Percentiles rank a stretch among this genome's conserved stretches.
phyloP scores from a whole-genome alignment of 2,113 vertebrate species.

The Callipepla californica region DNA sequence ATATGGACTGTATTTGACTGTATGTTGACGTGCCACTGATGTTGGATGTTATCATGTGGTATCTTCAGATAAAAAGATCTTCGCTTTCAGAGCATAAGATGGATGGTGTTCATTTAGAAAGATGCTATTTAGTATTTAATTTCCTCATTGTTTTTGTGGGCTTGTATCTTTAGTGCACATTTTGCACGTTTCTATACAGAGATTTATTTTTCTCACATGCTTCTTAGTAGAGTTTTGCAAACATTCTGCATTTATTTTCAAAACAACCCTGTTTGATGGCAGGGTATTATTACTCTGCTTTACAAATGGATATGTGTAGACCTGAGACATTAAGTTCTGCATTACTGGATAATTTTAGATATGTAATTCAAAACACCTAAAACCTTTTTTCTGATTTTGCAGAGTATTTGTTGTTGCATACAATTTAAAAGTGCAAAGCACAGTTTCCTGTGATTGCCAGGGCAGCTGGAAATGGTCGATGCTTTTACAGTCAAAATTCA shows the following conservation, averaged over 20 bases:
- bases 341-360: slow-evolving; percentile 7
- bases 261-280: background rate
- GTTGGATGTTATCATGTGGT: background rate
- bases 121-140: background rate
- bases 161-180: background rate
- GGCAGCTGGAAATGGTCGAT: background rate
- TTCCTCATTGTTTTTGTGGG: background rate
- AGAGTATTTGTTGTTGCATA: background rate
- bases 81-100: background rate
- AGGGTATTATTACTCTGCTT: slow-evolving; percentile 19
- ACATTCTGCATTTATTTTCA: slow-evolving; percentile 14
- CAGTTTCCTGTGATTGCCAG: background rate
- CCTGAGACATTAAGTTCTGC: background rate
- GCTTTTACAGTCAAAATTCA: background rate
- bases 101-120: background rate
- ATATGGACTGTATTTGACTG: background rate
- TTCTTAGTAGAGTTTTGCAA: background rate
- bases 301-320: background rate
- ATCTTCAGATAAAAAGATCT: background rate
- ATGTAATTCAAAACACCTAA: background rate
- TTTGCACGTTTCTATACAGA: background rate
- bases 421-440: background rate
- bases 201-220: background rate
- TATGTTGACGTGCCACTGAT: background rate
- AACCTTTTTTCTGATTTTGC: background rate